Percentiles rank a stretch among this genome's conserved stretches.
Conservation (phyloP, 2,113 vertebrate genomes). For the Phrynosoma blainvillii region DNA sequence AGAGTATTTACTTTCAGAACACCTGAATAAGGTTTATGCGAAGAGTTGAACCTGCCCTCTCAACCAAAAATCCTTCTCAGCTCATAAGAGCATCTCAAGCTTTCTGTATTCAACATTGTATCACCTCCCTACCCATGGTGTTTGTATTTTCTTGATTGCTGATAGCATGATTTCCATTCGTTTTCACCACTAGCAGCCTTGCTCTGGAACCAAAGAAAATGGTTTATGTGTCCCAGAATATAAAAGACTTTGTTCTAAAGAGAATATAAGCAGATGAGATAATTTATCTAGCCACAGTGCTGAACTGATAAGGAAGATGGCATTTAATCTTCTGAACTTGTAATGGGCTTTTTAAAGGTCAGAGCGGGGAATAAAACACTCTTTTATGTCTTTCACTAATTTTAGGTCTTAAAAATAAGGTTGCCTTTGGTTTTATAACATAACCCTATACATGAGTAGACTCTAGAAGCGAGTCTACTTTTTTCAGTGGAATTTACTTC, state of each 20-base stretch:
- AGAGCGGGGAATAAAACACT: neutral
- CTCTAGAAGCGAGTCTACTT: neutral
- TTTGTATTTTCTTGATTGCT: neutral
- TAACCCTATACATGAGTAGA: neutral
- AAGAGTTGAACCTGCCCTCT: too few species aligned
- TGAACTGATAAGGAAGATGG: neutral
- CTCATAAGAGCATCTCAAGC: neutral
- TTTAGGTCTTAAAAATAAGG: neutral
- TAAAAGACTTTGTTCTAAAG: neutral
- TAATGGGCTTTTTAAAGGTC: neutral
- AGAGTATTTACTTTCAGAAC: too few species aligned
- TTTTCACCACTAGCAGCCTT: neutral
- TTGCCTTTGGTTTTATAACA: neutral
- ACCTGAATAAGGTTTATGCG: too few species aligned
- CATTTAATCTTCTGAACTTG: neutral
- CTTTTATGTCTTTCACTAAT: neutral
- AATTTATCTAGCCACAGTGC: neutral
- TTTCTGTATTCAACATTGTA: neutral
- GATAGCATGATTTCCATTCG: neutral
- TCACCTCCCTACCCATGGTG: too few species aligned
- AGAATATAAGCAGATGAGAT: neutral
- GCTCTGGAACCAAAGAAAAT: neutral
- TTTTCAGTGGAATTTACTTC: neutral
- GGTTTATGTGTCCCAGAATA: neutral
- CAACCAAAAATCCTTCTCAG: neutral